Evolutionary conservation across 2,113 vertebrate genomes (phyloP), one percentile per base, ranked within the genome.

Genomic region (Serinus canaria): DNA sequence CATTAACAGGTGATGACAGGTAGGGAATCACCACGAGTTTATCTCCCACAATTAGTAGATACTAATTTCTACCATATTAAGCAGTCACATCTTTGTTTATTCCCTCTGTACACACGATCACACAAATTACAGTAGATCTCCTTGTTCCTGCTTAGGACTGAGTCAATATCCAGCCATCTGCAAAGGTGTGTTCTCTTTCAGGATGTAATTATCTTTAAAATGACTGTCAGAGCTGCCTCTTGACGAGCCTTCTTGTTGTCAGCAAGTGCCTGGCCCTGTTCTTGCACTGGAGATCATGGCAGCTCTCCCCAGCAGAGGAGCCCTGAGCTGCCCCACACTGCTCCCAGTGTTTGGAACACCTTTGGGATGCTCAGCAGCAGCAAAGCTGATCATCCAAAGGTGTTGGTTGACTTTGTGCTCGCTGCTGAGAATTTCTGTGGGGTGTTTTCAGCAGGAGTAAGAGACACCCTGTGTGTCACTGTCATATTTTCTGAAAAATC

Each of bases 131-230:
- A 30, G 37, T 13, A 49, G 67, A 69, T 13, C 13, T 72, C 33
- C 27, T 13, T 85, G 44, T 12, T 90, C 23, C 90, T 79, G n/a
- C 67, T 89, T n/a, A 20, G 49, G 66, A 44, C 74, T 75, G 17
- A 49, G 41, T 77, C 85, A 76, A 37, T 74, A 74, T 52, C 66
- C 46, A 64, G 41, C 31, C 58, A 72, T 9, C 37, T 72, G 59
- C 46, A 41, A 80, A 90, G 41, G 58, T n/a, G 46, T 1, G 0
- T 2, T 53, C 17, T 58, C 44, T 69, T 91, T 74, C 62, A 85
- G 58, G 44, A 75, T 79, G 78, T n/a, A 85, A n/a, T 82, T 84
- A 75, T n/a, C 76, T 78, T 52, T 64, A 89, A 91, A 96, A 75
- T 22, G 82, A 30, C 74, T n/a, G 23, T 44, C 70, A 77, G 64